Conservation (phyloP, 1,140 invertebrate species). For the Arion vulgaris region DNA sequence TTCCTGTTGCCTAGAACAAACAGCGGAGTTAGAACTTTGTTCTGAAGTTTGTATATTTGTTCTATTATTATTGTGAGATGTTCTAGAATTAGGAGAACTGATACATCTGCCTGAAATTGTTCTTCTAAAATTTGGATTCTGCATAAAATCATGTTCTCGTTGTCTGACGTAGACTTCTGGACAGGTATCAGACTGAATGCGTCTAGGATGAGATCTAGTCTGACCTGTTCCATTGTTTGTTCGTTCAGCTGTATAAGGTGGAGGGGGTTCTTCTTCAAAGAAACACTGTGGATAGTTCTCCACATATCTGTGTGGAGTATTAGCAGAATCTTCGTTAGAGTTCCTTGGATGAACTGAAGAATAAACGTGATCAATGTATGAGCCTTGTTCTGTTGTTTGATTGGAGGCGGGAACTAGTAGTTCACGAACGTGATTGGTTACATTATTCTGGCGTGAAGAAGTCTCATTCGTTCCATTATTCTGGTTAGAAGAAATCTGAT, state of each 20-base stretch:
- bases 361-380: neutral
- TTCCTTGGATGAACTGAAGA: neutral
- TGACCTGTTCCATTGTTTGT: neutral
- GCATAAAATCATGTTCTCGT: neutral
- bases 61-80: too few relatives aligned
- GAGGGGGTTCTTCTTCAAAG: constrained; percentile 32
- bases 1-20: neutral
- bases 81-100: too few relatives aligned
- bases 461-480: neutral
- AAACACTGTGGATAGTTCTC: constrained; percentile 31
- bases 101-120: too few relatives aligned
- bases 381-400: neutral
- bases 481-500: neutral
- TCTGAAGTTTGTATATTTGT: neutral
- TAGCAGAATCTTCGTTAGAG: neutral
- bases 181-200: neutral
- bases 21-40: neutral
- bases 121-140: neutral
- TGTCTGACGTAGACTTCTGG: neutral
- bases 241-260: constrained; percentile 10
- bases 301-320: neutral
- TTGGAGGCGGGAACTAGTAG: neutral
- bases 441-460: neutral
- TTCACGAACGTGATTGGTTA: neutral
- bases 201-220: neutral